Conservation (phyloP, 2,888 invertebrate genomes). For the Eudasyphora cyanicolor region DNA sequence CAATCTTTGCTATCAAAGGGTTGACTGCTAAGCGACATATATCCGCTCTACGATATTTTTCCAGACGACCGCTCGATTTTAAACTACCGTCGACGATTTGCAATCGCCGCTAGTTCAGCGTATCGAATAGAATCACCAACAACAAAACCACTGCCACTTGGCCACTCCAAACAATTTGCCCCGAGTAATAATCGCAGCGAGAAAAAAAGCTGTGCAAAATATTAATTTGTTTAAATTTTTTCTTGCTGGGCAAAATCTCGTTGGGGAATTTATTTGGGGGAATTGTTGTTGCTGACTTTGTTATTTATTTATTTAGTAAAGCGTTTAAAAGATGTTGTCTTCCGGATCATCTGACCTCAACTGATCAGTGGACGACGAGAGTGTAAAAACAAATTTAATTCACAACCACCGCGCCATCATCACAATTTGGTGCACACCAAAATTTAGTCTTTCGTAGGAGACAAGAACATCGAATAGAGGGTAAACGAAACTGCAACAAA, state of each 20-base stretch:
- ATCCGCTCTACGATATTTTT: slow-evolving; percentile 58
- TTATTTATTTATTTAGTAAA: slow-evolving; percentile 26
- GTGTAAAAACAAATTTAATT: slow-evolving; percentile 53
- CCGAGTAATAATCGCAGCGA: slow-evolving; percentile 4
- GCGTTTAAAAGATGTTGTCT: slow-evolving; percentile 69
- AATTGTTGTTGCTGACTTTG: slow-evolving; percentile 22
- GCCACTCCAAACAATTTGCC: slow-evolving; percentile 56
- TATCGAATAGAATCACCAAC: slow-evolving; percentile 22
- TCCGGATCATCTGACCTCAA: slow-evolving; percentile 73
- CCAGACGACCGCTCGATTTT: slow-evolving; percentile 43
- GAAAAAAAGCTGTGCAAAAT: slow-evolving; percentile 32
- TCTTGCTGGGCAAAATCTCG: slow-evolving; percentile 54
- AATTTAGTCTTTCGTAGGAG: slow-evolving; percentile 40
- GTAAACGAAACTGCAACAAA: neutral
- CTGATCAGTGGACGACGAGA: slow-evolving; percentile 67
- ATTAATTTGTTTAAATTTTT: slow-evolving; percentile 34
- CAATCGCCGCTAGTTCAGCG: slow-evolving; percentile 33
- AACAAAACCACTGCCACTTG: slow-evolving; percentile 11
- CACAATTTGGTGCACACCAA: neutral
- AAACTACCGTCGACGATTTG: slow-evolving; percentile 7
- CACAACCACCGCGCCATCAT: slow-evolving; percentile 19
- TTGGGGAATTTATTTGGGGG: neutral
- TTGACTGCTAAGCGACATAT: slow-evolving; percentile 66
- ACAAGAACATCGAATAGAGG: neutral
- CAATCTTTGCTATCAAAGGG: slow-evolving; percentile 51